Conservation (phyloP, 64 coral and sea anemone species). For the Dendronephthya gigantea region DNA sequence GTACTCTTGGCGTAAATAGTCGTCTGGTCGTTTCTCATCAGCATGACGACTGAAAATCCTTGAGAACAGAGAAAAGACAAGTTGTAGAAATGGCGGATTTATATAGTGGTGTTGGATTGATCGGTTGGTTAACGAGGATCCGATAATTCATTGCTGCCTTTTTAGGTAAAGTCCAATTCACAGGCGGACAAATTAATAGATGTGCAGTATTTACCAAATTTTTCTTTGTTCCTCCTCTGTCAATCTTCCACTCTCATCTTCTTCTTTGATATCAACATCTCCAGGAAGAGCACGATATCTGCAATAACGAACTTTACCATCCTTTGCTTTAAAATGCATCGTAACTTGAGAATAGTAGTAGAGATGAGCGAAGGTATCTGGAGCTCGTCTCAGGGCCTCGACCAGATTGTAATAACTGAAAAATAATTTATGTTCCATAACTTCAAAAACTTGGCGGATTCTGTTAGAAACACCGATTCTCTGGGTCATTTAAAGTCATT, state of each 20-base stretch:
- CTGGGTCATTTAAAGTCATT: too few species aligned
- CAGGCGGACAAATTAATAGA: too few species aligned
- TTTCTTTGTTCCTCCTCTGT: slow-evolving; percentile 47
- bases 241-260: slow-evolving; percentile 27
- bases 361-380: slow-evolving; percentile 27
- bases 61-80: background rate
- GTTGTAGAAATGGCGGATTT: background rate
- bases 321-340: slow-evolving; percentile 30
- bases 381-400: slow-evolving; percentile 36
- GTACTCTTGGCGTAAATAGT: slow-evolving; percentile 35
- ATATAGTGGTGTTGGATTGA: too few species aligned
- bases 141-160: background rate
- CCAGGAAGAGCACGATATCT: slow-evolving; percentile 38
- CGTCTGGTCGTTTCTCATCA: slow-evolving; percentile 25
- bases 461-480: too few species aligned
- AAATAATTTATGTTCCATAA: too few species aligned
- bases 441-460: too few species aligned
- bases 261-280: slow-evolving; percentile 35
- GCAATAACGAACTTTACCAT: slow-evolving; percentile 25
- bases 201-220: slow-evolving; percentile 24
- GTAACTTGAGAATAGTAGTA: slow-evolving; percentile 44
- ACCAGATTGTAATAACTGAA: slow-evolving; percentile 32
- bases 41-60: slow-evolving; percentile 38
- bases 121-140: too few species aligned
- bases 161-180: background rate